Evolutionary conservation across 2,113 vertebrate species (phyloP).

Genomic region (Boulengeromyrus knoepffleri): DNA sequence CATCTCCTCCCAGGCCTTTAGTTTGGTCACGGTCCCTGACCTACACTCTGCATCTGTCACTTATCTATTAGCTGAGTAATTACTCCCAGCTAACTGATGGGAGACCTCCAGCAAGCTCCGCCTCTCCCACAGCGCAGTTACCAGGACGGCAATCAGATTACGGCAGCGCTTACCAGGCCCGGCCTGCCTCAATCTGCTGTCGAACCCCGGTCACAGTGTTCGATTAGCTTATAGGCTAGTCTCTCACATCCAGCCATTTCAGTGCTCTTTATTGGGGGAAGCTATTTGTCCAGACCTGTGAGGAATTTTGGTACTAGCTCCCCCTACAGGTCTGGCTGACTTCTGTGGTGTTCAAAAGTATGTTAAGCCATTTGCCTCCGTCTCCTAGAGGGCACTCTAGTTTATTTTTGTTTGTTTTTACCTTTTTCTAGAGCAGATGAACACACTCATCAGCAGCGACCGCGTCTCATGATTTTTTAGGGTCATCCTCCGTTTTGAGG

Average conservation of each 20-base stretch:
- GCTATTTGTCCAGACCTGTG: background rate
- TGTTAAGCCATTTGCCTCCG: background rate
- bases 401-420: background rate
- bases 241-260: background rate
- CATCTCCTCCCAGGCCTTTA: background rate
- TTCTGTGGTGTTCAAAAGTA: background rate
- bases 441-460: background rate
- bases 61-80: background rate
- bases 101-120: background rate
- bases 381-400: background rate
- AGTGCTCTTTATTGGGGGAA: background rate
- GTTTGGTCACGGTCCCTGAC: background rate
- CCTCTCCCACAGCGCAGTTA: background rate
- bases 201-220: background rate
- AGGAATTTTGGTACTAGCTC: background rate
- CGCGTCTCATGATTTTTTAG: background rate
- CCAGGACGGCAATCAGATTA: background rate
- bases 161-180: background rate
- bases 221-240: background rate
- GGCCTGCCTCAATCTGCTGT: background rate
- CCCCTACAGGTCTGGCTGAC: background rate
- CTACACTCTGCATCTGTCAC: background rate
- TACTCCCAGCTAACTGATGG: background rate
- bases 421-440: background rate
- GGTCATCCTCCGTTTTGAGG: background rate